Conservation (phyloP, 2,113 vertebrate species). For the Chloebia gouldiae region DNA sequence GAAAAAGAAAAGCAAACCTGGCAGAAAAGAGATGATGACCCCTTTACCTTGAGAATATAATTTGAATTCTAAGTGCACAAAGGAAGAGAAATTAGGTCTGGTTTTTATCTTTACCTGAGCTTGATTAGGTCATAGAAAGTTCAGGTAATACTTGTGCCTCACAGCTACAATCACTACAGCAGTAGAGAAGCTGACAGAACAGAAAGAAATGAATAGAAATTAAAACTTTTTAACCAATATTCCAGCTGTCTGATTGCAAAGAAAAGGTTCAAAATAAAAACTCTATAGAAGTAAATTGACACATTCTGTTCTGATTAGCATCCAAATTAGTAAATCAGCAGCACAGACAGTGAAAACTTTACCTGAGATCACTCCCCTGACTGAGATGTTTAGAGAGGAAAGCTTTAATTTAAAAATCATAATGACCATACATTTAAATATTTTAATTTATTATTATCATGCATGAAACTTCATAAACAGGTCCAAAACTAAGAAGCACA, state of each 20-base stretch:
- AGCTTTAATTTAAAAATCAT: neutral
- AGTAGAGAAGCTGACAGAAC: conserved; percentile 37
- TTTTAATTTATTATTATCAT: neutral
- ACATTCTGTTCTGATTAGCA: conserved; percentile 50
- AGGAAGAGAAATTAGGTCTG: conserved; percentile 26
- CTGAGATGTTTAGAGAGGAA: neutral
- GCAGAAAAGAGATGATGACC: conserved; percentile 8
- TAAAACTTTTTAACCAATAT: conserved; percentile 55
- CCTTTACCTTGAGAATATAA: conserved; percentile 25
- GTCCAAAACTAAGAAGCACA: neutral
- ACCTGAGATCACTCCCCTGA: neutral
- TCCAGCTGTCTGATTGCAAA: conserved; percentile 52
- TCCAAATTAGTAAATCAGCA: conserved; percentile 52
- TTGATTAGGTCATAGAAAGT: conserved; percentile 60
- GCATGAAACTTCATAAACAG: neutral
- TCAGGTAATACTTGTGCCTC: conserved; percentile 44
- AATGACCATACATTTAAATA: neutral
- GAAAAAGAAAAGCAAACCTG: neutral
- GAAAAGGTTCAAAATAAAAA: conserved; percentile 44
- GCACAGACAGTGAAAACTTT: neutral
- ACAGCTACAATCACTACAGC: conserved; percentile 49
- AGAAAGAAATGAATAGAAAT: conserved; percentile 54
- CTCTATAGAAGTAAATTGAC: neutral
- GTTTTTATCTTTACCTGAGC: conserved; percentile 57
- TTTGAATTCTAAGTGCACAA: conserved; percentile 52